phyloP scores from a whole-genome alignment of 2,888 invertebrate genomes.

The Petrophora chlorosata region DNA sequence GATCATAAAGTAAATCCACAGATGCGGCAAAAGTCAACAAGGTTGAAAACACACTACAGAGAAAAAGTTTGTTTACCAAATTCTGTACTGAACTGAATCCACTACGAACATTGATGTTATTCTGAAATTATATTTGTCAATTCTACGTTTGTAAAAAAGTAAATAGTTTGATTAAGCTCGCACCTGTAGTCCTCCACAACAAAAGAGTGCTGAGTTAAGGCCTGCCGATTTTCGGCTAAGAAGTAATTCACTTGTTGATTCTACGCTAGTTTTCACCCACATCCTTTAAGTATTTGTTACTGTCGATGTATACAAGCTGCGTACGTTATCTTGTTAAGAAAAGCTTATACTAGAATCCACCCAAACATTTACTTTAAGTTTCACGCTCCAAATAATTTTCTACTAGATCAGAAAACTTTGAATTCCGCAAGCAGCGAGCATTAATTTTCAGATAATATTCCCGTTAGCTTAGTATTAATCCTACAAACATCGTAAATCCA shows the following conservation, averaged over 20 bases:
- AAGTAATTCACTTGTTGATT: constrained; percentile 79
- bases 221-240: constrained; percentile 71
- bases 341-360: no score
- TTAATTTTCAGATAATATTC: constrained; percentile 49
- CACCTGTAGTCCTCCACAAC: constrained; percentile 71
- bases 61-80: constrained; percentile 16
- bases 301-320: constrained; percentile 49
- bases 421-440: constrained; percentile 36
- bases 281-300: constrained; percentile 61
- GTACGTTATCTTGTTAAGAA: constrained; percentile 43
- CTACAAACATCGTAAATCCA: constrained; percentile 64
- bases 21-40: constrained; percentile 23
- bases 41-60: constrained; percentile 23
- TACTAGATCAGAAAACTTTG: constrained; percentile 11
- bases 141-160: constrained; percentile 36
- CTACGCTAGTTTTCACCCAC: constrained; percentile 56
- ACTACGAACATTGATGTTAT: constrained; percentile 49
- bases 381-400: constrained; percentile 6
- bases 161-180: constrained; percentile 50
- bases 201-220: constrained; percentile 72
- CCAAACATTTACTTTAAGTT: constrained; percentile 1
- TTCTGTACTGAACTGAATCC: no score
- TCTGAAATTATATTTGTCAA: constrained; percentile 30
- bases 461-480: constrained; percentile 59
- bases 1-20: constrained; percentile 33